These are phyloP conservation scores for Bombus vancouverensis DNA, from an alignment of 1,140 invertebrate genomes.

Conservation along the genomic window DNA sequence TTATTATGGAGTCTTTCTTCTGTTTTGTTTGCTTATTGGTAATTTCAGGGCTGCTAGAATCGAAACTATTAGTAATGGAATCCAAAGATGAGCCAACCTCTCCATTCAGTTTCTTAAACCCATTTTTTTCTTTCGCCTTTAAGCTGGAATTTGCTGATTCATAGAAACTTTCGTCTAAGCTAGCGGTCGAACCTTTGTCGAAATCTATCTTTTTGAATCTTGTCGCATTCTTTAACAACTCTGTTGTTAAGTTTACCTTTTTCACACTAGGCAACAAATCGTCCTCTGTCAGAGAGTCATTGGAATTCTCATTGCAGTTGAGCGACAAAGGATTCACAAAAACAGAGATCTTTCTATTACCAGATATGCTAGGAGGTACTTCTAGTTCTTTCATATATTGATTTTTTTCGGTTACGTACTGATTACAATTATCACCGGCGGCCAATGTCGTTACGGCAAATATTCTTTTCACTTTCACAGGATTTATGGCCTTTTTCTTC, in stretches of 20 bases:
- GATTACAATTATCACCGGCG: conserved; percentile 77
- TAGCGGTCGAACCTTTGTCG: conserved; percentile 74
- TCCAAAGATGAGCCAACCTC: conserved; percentile 78
- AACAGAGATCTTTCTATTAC: conserved; percentile 82
- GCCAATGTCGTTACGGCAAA: conserved; percentile 82
- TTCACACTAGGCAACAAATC: conserved; percentile 62
- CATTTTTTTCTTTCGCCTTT: conserved; percentile 69
- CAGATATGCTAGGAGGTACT: conserved; percentile 82
- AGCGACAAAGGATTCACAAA: conserved; percentile 84
- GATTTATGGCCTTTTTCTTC: conserved; percentile 76
- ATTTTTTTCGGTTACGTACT: conserved; percentile 83
- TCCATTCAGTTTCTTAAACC: conserved; percentile 73
- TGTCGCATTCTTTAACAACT: conserved; percentile 77
- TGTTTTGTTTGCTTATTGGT: conserved; percentile 56
- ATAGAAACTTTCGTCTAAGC: conserved; percentile 79
- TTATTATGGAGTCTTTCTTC: conserved; percentile 74
- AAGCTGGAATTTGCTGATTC: conserved; percentile 71
- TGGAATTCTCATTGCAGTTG: conserved; percentile 76
- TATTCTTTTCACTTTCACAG: conserved; percentile 81
- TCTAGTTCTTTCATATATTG: conserved; percentile 83
- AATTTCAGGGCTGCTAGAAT: conserved; percentile 78
- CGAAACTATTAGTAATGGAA: conserved; percentile 79
- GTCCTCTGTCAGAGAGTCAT: conserved; percentile 77
- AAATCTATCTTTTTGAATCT: conserved; percentile 78
- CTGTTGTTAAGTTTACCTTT: conserved; percentile 66